Evolutionary conservation across 92 coral and sea anemone species (phyloP).

Genomic region (Actinostola sp.): DNA sequence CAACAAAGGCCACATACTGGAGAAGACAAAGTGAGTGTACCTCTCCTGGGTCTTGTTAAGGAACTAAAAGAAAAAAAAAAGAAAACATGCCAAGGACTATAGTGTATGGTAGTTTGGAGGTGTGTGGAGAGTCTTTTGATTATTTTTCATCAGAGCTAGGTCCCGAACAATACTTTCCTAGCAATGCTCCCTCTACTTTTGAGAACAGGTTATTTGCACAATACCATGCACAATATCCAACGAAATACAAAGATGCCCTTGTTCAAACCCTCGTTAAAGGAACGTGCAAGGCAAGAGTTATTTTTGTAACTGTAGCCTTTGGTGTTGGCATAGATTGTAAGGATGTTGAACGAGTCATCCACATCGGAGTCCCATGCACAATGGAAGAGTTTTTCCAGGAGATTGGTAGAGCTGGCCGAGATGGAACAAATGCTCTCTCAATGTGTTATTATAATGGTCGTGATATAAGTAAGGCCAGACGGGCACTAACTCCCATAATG

Average conservation of each 20-base stretch:
- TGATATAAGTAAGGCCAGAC: constrained; percentile 40
- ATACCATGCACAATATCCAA: constrained; percentile 66
- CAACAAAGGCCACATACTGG: not conserved
- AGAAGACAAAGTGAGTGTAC: not conserved
- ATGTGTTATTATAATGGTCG: constrained; percentile 22
- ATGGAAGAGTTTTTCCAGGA: constrained; percentile 66
- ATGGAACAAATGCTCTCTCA: constrained; percentile 42
- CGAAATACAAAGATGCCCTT: constrained; percentile 39
- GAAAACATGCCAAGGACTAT: constrained; percentile 27
- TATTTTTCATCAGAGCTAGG: constrained; percentile 36
- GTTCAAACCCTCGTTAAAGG: constrained; percentile 33
- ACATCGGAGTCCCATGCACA: constrained; percentile 58
- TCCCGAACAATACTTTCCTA: constrained; percentile 46
- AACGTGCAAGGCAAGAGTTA: constrained; percentile 37
- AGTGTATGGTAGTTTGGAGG: constrained; percentile 35
- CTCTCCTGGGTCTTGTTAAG: not conserved
- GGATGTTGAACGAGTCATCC: constrained; percentile 38
- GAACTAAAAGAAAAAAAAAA: constrained; percentile 29
- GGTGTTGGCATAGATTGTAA: constrained; percentile 59
- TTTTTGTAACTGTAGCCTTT: constrained; percentile 72
- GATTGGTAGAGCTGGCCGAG: constrained; percentile 57
- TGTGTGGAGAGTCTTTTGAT: constrained; percentile 45
- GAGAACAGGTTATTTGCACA: constrained; percentile 68
- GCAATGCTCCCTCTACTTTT: constrained; percentile 17
- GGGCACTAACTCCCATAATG: constrained; percentile 24